Evolutionary conservation across 2,888 invertebrate genomes (phyloP).

Genomic region (Plebejus argus): DNA sequence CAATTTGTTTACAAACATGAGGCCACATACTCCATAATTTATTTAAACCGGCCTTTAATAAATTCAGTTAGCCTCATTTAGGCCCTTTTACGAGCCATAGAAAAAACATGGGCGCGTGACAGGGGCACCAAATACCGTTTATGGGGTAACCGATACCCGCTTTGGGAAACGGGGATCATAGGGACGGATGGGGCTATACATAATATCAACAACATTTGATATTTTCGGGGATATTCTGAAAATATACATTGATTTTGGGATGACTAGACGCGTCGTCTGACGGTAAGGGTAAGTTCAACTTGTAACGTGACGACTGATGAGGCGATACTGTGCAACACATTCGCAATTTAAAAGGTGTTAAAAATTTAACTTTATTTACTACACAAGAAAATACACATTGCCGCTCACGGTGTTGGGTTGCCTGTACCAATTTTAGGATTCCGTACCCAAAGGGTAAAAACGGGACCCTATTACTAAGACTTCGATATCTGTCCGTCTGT

Average conservation of each 20-base stretch:
- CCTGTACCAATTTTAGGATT: too few species aligned
- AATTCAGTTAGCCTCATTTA: constrained; percentile 27
- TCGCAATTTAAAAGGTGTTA: too few species aligned
- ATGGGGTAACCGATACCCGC: constrained; percentile 10
- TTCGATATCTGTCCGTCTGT: too few species aligned
- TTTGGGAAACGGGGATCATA: neutral
- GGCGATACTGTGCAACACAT: too few species aligned
- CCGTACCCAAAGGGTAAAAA: too few species aligned
- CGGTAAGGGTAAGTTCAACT: too few species aligned
- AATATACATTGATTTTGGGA: neutral
- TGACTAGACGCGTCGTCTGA: too few species aligned
- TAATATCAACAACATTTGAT: neutral
- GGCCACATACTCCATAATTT: constrained; percentile 14
- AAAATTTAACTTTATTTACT: too few species aligned
- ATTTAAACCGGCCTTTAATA: constrained; percentile 27
- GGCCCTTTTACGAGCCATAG: constrained; percentile 28
- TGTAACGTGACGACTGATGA: too few species aligned
- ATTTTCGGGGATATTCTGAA: neutral
- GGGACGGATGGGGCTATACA: constrained; percentile 3
- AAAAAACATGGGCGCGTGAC: constrained; percentile 33
- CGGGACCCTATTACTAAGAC: too few species aligned
- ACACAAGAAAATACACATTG: too few species aligned
- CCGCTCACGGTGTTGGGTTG: too few species aligned
- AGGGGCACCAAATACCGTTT: constrained; percentile 30
- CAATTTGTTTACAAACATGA: constrained; percentile 9